Percentiles rank a stretch among this genome's conserved stretches.
Conservation (phyloP, 2,797 vertebrate genomes). For the Mycteria americana region DNA sequence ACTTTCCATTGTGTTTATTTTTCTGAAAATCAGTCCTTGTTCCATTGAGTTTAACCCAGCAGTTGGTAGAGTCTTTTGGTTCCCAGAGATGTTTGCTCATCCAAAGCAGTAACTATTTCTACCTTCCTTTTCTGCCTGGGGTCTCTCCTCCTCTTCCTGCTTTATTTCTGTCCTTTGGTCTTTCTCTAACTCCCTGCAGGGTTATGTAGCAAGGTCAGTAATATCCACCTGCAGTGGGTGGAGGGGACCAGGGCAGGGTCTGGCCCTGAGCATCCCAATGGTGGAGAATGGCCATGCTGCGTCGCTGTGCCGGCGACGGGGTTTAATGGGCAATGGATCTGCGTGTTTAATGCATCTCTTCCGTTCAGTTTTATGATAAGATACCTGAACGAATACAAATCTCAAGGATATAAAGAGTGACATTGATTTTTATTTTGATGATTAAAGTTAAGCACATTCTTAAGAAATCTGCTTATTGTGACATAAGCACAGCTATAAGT, state of each 20-base stretch:
- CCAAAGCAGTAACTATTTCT: background rate
- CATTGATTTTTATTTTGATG: background rate
- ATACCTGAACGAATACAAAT: background rate
- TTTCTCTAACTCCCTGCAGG: background rate
- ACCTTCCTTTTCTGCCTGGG: background rate
- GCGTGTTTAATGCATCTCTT: background rate
- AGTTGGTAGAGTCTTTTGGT: background rate
- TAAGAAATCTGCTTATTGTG: background rate
- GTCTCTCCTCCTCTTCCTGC: background rate
- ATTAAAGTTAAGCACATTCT: background rate
- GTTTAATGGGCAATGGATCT: background rate
- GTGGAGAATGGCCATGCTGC: too few relatives aligned
- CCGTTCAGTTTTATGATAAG: background rate
- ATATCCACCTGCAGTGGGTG: background rate
- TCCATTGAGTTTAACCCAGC: background rate
- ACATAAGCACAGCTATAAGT: background rate
- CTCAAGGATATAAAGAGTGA: background rate
- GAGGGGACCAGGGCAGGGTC: background rate
- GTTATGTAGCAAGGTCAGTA: background rate
- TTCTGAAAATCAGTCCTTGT: background rate
- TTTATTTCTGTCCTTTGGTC: background rate
- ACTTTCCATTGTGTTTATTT: background rate
- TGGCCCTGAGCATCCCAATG: accelerated
- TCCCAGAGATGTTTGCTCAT: background rate
- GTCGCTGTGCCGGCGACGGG: background rate